Base-by-base conservation (phyloP, 2,888 invertebrate species). In the Meiosimyza platycephala region DNA sequence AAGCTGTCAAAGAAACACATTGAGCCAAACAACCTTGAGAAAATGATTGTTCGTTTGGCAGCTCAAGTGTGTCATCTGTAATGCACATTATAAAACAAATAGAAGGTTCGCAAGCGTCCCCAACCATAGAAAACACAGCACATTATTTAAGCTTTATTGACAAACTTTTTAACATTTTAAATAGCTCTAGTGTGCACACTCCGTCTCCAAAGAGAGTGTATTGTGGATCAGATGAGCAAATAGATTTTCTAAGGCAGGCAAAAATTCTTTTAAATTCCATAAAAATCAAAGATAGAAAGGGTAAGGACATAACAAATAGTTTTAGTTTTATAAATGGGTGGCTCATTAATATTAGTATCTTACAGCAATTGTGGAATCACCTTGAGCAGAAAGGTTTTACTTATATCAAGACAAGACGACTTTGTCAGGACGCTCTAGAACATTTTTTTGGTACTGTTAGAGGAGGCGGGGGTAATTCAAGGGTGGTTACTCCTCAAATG, bases 51-150 rank as follows among this genome's bases (percentile, higher is more conserved):
- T 16, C 16, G 16, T 15, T 64, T 64, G 18, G 63, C 63, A 18
- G 63, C 63, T 48, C 63, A 64, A 48, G 63, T 55, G 66, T 66
- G 28, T 48, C 55, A 50, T 55, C 66, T 4, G 66, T n/a, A 6
- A 66, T 66, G 55, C 18, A 33, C 28, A 28, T 28, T 28, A 4
- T 28, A 28, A 28, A 4, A 4, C 28, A 28, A 28, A 28, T 28
- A 28, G 54, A n/a, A 16, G 15, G 2, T 12, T n/a, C 52, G 6
- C 40, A n/a, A 18, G 33, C 33, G 11, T n/a, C 12, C 11, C 55
- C 55, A n/a, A 66, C 54, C 18, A 55, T 55, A 6, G 40, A 40
- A 3, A 54, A 40, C 16, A 54, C 66, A 2, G 52, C 16, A 5
- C 47, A 52, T 33, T 66, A 52, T 40, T 28, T 66, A 1, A 16